A percentile compares a stretch with the other conserved stretches of the same genome.
phyloP scores from a whole-genome alignment of 1,140 invertebrate genomes.

The Nasonia giraulti region DNA sequence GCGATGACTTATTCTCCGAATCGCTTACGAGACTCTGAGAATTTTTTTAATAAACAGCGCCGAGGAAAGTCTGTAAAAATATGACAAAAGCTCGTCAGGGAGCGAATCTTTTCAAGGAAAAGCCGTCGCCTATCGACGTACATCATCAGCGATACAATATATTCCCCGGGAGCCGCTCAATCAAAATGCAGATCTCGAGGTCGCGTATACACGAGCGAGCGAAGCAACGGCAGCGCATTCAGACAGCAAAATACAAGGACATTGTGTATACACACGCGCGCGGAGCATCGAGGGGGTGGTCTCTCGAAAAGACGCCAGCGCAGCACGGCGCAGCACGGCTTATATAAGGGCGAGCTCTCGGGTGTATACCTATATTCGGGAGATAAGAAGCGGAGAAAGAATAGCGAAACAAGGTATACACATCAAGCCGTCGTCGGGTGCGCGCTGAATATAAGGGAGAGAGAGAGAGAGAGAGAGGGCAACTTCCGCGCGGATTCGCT shows the following conservation, averaged over 20 bases:
- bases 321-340: not conserved
- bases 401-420: constrained; percentile 42
- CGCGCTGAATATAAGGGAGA: constrained; percentile 15
- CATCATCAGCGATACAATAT: constrained; percentile 44
- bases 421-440: constrained; percentile 3
- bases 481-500: constrained; percentile 25
- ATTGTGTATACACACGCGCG: not conserved
- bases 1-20: no score
- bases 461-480: constrained; percentile 7
- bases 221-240: constrained; percentile 15
- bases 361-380: not conserved
- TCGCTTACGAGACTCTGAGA: not conserved
- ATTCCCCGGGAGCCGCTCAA: constrained; percentile 25
- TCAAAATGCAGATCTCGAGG: constrained; percentile 50
- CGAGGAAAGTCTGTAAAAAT: not conserved
- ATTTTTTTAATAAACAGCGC: not conserved
- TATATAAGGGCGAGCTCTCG: constrained; percentile 24
- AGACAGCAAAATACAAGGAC: constrained; percentile 33
- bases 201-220: not conserved
- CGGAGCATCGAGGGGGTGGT: not conserved
- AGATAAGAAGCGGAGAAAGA: constrained; percentile 49
- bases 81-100: not conserved
- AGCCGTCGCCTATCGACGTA: constrained; percentile 38
- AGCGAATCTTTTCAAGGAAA: constrained; percentile 24
- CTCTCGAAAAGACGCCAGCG: constrained; percentile 13